Percentiles rank a stretch among this genome's conserved stretches.
Evolutionary conservation across 2,888 invertebrate genomes (phyloP).

Genomic region (Sinhomidia bicolor): DNA sequence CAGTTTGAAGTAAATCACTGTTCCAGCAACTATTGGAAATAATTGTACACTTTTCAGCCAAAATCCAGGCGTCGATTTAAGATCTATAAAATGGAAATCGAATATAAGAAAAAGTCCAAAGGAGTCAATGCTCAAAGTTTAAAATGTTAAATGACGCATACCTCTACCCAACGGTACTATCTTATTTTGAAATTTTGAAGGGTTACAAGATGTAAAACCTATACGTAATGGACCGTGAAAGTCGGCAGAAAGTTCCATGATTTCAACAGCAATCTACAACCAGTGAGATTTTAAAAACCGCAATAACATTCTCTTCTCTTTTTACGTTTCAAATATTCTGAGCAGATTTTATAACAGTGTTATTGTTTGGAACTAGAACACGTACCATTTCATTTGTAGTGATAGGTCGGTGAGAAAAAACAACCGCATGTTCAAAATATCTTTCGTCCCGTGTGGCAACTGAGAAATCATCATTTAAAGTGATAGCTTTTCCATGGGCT

Average conservation of each 20-base stretch:
- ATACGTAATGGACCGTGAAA: constrained; percentile 72
- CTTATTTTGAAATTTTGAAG: constrained; percentile 39
- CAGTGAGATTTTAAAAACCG: not conserved
- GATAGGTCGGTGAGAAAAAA: constrained; percentile 72
- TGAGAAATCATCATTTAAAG: constrained; percentile 11
- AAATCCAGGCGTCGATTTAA: constrained; percentile 42
- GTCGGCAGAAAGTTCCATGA: constrained; percentile 37
- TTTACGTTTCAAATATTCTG: not conserved
- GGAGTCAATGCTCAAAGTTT: not conserved
- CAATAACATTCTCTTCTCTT: not conserved
- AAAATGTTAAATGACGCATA: not conserved
- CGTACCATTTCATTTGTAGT: constrained; percentile 69
- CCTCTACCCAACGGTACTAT: constrained; percentile 46
- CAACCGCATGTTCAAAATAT: constrained; percentile 68
- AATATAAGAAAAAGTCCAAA: not conserved
- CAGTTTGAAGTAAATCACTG: constrained; percentile 51
- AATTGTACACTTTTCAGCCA: constrained; percentile 69
- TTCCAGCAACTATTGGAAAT: constrained; percentile 42
- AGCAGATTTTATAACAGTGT: not conserved
- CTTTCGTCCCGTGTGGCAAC: constrained; percentile 49
- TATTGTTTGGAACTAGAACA: too few relatives aligned
- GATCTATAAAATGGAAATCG: constrained; percentile 43
- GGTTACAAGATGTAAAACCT: constrained; percentile 74
- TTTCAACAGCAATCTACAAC: constrained; percentile 66
- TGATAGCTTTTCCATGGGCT: constrained; percentile 67